Evolutionary conservation across 1,140 invertebrate species (phyloP).

Genomic region (Hyles vespertilio): DNA sequence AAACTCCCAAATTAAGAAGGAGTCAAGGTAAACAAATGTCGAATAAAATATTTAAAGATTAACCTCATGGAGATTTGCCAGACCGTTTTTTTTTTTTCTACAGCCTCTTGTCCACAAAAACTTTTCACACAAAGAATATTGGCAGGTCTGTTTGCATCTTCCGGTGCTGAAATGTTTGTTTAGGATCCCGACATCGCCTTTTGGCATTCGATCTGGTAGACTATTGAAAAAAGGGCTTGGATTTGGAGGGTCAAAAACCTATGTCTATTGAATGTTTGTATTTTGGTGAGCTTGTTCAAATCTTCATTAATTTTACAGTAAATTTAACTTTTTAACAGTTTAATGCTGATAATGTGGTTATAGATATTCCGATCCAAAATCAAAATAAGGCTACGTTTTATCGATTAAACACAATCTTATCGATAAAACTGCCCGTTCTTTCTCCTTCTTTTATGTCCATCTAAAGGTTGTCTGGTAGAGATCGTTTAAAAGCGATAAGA

Average conservation of each 20-base stretch:
- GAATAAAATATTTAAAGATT: too few relatives aligned
- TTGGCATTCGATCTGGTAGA: conserved; percentile 3
- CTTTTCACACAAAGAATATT: conserved; percentile 1
- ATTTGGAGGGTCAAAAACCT: neutral
- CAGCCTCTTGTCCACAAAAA: neutral
- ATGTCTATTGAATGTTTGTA: neutral
- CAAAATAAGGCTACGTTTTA: too few relatives aligned
- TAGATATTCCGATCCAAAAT: neutral
- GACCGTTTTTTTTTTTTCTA: too few relatives aligned
- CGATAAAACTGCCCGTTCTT: too few relatives aligned
- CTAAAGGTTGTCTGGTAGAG: too few relatives aligned
- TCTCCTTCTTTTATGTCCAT: too few relatives aligned
- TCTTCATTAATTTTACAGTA: neutral
- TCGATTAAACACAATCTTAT: too few relatives aligned
- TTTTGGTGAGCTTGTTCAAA: neutral
- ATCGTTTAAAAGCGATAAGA: too few relatives aligned
- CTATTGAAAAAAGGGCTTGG: neutral
- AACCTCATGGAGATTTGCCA: too few relatives aligned
- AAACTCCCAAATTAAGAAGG: too few relatives aligned
- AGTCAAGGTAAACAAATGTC: too few relatives aligned
- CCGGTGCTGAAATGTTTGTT: conserved; percentile 6
- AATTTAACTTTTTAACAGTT: too few relatives aligned
- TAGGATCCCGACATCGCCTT: conserved; percentile 6
- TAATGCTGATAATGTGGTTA: neutral
- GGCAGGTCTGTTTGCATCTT: conserved; percentile 3